These are phyloP conservation scores for Drosophila cognata DNA, from an alignment of 2,888 invertebrate genomes.

Conservation along the genomic window DNA sequence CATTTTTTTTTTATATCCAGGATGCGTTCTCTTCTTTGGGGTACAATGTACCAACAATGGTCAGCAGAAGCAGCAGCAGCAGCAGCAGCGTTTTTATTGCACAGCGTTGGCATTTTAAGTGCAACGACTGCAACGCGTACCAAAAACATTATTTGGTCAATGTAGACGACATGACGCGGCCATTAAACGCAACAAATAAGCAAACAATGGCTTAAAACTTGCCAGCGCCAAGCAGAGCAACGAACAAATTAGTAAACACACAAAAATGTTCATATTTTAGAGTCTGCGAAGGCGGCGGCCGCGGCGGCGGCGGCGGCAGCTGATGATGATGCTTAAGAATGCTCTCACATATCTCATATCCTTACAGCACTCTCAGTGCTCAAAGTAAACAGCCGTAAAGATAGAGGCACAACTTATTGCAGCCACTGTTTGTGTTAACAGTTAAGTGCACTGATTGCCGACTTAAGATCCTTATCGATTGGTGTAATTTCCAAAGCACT, in stretches of 20 bases:
- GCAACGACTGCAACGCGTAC: constrained; percentile 39
- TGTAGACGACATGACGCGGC: constrained; percentile 80
- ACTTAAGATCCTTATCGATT: neutral
- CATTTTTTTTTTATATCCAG: constrained; percentile 26
- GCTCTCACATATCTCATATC: neutral
- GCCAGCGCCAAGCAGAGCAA: constrained; percentile 12
- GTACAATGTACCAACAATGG: constrained; percentile 81
- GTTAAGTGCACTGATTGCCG: constrained; percentile 1
- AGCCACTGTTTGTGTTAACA: neutral
- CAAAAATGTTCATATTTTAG: constrained; percentile 19
- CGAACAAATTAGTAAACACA: constrained; percentile 56
- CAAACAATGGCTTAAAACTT: constrained; percentile 67
- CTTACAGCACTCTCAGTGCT: too few species aligned
- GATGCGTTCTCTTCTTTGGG: constrained; percentile 61
- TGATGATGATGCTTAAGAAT: constrained; percentile 1
- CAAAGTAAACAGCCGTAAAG: neutral
- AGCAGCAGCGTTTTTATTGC: constrained; percentile 78
- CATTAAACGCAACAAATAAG: constrained; percentile 80
- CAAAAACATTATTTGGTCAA: constrained; percentile 77
- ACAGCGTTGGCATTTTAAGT: constrained; percentile 82
- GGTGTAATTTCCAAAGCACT: neutral
- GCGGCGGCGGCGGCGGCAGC: neutral
- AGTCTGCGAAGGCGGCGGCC: neutral
- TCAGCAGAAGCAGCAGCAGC: constrained; percentile 49
- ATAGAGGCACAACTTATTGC: neutral